Percentiles rank a stretch among this genome's conserved stretches.
These are phyloP conservation scores for Seira musarum DNA, from an alignment of 2,888 invertebrate genomes.

Conservation along the genomic window DNA sequence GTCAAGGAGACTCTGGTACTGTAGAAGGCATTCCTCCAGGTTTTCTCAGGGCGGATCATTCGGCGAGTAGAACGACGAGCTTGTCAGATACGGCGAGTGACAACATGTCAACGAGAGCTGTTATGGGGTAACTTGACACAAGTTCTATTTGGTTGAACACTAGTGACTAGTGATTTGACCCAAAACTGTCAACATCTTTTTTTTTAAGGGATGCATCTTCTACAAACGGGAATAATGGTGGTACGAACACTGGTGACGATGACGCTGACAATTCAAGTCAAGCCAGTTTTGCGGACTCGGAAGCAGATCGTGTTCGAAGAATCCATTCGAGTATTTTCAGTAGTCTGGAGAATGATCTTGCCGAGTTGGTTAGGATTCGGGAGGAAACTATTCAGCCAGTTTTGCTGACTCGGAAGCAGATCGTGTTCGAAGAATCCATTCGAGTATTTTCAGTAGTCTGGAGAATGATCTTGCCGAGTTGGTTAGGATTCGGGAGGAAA, in stretches of 20 bases:
- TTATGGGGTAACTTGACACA: slow-evolving; percentile 37
- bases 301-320: slow-evolving; percentile 34
- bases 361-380: slow-evolving; percentile 33
- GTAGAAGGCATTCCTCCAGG: background rate
- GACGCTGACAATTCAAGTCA: slow-evolving; percentile 27
- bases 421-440: slow-evolving; percentile 37
- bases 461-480: slow-evolving; percentile 39
- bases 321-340: slow-evolving; percentile 36
- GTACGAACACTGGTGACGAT: slow-evolving; percentile 4
- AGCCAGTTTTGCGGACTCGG: slow-evolving; percentile 28
- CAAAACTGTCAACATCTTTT: too few relatives aligned
- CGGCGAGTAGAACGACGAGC: slow-evolving; percentile 25
- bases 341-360: slow-evolving; percentile 36
- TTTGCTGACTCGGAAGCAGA: slow-evolving; percentile 33
- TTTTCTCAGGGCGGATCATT: background rate
- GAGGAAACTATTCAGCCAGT: slow-evolving; percentile 39
- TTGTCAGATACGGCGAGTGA: slow-evolving; percentile 38
- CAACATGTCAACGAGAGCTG: slow-evolving; percentile 20
- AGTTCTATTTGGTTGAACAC: too few relatives aligned
- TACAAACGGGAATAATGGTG: background rate
- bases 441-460: slow-evolving; percentile 31
- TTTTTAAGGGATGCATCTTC: slow-evolving; percentile 37
- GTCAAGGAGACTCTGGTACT: too few relatives aligned
- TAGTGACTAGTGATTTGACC: too few relatives aligned
- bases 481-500: slow-evolving; percentile 38